Base-by-base conservation (phyloP, 1,140 invertebrate genomes). In the Catajapyx aquilonaris region DNA sequence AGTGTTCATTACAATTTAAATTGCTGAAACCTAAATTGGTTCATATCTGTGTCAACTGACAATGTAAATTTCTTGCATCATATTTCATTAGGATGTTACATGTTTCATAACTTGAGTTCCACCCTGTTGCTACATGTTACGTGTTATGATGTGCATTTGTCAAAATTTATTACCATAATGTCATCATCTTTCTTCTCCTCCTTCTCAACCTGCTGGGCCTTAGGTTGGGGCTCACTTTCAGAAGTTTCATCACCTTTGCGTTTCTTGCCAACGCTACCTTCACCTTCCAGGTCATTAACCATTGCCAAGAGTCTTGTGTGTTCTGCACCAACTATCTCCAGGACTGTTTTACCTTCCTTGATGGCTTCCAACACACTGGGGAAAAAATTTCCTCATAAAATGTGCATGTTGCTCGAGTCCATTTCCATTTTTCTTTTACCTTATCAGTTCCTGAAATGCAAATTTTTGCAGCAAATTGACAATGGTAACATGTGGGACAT, bases 401-500 rank as follows among this genome's bases (percentile, higher is more conserved):
- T n/a, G n/a, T n/a, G n/a, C n/a, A 9, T 33, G 31, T 16, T 10
- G 18, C 16, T 3, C 23, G 13, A 13, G 13, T 28, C 13, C 7
- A 28, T 9, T 28, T 7, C 23, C 13, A 28, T 28, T 28, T 28
- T 7, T 9, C 13, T 9, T 28, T 7, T 50, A 66, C 63, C 66
- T 76, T 41, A 93, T 79, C 13, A 91, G 59, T 46, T 84, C 78
- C 55, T 90, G 86, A 25, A 76, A 71, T 7, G 81, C 73, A 61
- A 93, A 77, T 54, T 91, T 93, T 44, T 81, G 71, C 0, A 93
- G 52, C 34, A 91, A 64, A 58, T 79, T 77, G 42, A 74, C 69
- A 13, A 87, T 64, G 45, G 71, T 58, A 22, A 65, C 53, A 48
- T 75, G 66, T 20, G 63, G 60, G 9, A 73, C 61, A 51, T 68